phyloP scores from a whole-genome alignment of 2,797 vertebrate species.

The Lepus oiostolus region DNA sequence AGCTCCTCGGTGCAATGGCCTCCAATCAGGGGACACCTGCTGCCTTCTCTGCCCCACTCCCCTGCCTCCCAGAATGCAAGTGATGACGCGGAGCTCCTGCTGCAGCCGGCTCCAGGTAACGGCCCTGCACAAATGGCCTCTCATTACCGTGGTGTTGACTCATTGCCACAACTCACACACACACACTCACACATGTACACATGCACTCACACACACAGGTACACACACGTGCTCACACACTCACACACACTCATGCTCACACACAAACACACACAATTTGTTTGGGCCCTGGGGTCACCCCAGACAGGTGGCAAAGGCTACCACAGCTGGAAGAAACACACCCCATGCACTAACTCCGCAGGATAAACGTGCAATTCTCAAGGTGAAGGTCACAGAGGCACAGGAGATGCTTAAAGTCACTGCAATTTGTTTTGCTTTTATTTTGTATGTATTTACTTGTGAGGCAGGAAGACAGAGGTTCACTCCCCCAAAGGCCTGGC shows the following conservation, averaged over 20 bases:
- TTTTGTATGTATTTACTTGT: too few relatives aligned
- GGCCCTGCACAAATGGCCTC: not conserved
- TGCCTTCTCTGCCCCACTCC: not conserved
- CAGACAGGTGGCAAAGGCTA: not conserved
- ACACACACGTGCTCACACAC: not conserved
- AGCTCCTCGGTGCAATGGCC: not conserved
- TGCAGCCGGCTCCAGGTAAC: not conserved
- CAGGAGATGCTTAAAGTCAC: conserved; percentile 57
- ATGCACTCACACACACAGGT: not conserved
- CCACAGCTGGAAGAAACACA: not conserved
- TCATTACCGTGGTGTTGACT: not conserved
- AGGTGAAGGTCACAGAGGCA: conserved; percentile 11
- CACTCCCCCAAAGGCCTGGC: too few relatives aligned
- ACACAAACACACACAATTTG: not conserved
- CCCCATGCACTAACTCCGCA: not conserved
- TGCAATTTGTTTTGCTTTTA: not conserved
- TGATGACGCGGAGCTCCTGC: not conserved
- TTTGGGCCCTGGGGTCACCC: not conserved
- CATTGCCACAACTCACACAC: not conserved
- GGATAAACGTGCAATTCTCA: not conserved
- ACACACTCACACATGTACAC: not conserved
- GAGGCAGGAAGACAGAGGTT: too few relatives aligned
- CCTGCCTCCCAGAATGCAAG: not conserved
- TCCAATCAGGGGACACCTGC: not conserved
- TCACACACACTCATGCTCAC: too few relatives aligned